Conservation (phyloP, 1,140 invertebrate species). For the Lepidurus arcticus region DNA sequence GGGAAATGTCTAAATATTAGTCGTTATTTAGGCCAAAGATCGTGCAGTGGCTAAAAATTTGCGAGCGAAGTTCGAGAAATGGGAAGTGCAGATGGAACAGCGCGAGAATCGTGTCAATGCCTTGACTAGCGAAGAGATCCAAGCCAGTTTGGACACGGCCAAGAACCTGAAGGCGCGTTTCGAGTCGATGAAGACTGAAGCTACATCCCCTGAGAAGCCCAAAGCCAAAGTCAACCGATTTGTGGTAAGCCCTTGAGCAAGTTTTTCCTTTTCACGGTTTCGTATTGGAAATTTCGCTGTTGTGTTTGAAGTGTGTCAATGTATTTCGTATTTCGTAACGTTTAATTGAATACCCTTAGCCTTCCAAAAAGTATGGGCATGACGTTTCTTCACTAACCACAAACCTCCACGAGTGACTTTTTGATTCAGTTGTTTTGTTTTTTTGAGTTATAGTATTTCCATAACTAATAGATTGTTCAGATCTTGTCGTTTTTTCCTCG, state of each 20-base stretch:
- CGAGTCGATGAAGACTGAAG: slow-evolving; percentile 61
- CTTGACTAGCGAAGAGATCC: slow-evolving; percentile 41
- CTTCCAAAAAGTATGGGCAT: not conserved
- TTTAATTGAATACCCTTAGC: too few relatives aligned
- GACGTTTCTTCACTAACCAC: not conserved
- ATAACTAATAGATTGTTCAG: not conserved
- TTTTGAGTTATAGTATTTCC: not conserved
- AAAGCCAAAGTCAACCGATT: slow-evolving; percentile 74
- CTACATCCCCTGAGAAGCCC: slow-evolving; percentile 50
- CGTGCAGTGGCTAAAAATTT: slow-evolving; percentile 77
- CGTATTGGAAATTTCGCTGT: not conserved
- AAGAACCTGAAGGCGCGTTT: slow-evolving; percentile 75
- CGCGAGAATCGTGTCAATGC: slow-evolving; percentile 39
- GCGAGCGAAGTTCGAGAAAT: slow-evolving; percentile 83
- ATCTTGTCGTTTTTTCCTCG: too few relatives aligned
- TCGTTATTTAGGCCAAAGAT: slow-evolving; percentile 55
- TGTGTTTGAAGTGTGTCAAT: not conserved
- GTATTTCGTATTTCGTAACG: too few relatives aligned
- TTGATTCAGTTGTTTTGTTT: not conserved
- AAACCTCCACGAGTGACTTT: not conserved
- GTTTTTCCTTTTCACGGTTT: not conserved
- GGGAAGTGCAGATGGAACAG: slow-evolving; percentile 62
- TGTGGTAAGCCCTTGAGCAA: slow-evolving; percentile 59
- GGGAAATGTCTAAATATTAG: not conserved
- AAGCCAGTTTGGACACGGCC: slow-evolving; percentile 60